These are phyloP conservation scores for Atherix ibis DNA, from an alignment of 2,888 invertebrate genomes.

Conservation along the genomic window DNA sequence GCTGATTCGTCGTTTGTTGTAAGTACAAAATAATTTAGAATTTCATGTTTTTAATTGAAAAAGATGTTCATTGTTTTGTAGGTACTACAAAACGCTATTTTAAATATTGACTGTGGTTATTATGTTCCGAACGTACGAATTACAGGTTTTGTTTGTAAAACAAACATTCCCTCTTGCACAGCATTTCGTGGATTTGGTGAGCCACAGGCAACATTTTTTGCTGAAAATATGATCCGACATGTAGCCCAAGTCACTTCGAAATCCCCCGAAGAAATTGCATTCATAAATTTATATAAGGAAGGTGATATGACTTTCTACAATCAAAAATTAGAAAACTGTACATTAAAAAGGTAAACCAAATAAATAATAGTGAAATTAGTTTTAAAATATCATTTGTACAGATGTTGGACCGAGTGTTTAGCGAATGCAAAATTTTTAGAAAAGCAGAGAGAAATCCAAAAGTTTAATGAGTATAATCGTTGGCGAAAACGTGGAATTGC, in stretches of 20 bases:
- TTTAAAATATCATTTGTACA: no score
- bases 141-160: constrained; percentile 61
- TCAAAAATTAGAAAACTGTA: constrained; percentile 56
- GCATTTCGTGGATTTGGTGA: constrained; percentile 88
- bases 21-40: no score
- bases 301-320: constrained; percentile 65
- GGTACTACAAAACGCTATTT: constrained; percentile 71
- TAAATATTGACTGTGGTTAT: constrained; percentile 73
- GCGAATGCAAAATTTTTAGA: constrained; percentile 45
- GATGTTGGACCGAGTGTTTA: constrained; percentile 69
- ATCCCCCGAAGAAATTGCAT: constrained; percentile 45
- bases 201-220: constrained; percentile 80
- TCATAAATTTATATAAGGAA: constrained; percentile 67
- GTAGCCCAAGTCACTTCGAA: constrained; percentile 54
- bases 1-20: constrained; percentile 65
- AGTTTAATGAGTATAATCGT: constrained; percentile 61
- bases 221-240: constrained; percentile 61
- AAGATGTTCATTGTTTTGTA: no score
- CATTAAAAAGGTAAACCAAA: constrained; percentile 40
- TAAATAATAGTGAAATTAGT: no score
- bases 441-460: constrained; percentile 41
- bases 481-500: constrained; percentile 79
- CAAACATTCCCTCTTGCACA: constrained; percentile 82
- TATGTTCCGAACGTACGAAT: constrained; percentile 57
- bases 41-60: no score